A percentile compares a stretch with the other conserved stretches of the same genome.
Evolutionary conservation across 2,113 vertebrate species (phyloP).

Genomic region (Bagarius yarrelli): DNA sequence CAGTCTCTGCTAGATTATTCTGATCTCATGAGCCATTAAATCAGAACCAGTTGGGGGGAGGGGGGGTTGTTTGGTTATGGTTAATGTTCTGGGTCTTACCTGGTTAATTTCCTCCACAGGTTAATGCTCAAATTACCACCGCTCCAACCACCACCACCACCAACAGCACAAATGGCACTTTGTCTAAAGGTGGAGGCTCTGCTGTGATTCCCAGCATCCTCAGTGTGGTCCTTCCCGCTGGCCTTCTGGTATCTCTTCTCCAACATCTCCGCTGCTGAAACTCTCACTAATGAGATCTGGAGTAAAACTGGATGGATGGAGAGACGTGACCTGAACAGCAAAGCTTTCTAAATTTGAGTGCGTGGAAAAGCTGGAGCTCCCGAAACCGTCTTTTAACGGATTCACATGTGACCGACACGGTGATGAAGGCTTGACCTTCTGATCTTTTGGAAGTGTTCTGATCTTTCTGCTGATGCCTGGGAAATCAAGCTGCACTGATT

Average conservation of each 20-base stretch:
- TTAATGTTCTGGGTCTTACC: background rate
- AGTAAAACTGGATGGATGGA: constrained; percentile 9
- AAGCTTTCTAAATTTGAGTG: constrained; percentile 8
- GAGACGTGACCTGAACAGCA: constrained; percentile 40
- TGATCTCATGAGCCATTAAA: too few species aligned
- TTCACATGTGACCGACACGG: background rate
- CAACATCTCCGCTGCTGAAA: constrained; percentile 33
- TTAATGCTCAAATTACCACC: background rate
- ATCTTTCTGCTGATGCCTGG: background rate
- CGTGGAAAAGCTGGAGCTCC: background rate
- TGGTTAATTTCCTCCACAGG: background rate
- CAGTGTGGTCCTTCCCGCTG: constrained; percentile 47
- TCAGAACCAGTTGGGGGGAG: too few species aligned
- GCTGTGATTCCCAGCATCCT: background rate
- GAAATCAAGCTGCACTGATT: constrained; percentile 19
- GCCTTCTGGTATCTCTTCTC: constrained; percentile 40
- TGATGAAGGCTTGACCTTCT: too few species aligned
- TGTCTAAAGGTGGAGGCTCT: background rate
- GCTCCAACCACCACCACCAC: too few species aligned
- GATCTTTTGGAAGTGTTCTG: background rate
- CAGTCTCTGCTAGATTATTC: too few species aligned
- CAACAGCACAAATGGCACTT: background rate
- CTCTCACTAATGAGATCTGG: constrained; percentile 2
- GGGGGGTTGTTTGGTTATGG: too few species aligned
- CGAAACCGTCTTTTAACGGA: background rate